Percentiles rank a stretch among this genome's conserved stretches.
Conservation (phyloP, 1,140 invertebrate genomes). For the Drosophila micromelanica region DNA sequence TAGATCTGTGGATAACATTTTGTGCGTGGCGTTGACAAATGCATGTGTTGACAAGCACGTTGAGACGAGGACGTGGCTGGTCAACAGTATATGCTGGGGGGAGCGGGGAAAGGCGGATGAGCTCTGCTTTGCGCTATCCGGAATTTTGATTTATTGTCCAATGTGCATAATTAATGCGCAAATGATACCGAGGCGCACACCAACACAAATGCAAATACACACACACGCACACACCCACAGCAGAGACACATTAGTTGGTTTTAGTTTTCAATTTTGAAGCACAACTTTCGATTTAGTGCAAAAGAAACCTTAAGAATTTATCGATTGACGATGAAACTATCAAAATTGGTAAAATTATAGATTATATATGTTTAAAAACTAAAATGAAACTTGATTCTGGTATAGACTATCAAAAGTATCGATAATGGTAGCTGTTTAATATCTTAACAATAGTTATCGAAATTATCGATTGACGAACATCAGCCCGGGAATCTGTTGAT, state of each 20-base stretch:
- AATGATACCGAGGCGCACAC: constrained; percentile 61
- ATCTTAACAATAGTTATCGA: too few species aligned
- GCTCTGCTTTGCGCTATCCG: constrained; percentile 18
- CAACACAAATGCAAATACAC: constrained; percentile 10
- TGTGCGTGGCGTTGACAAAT: constrained; percentile 72
- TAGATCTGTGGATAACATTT: constrained; percentile 40
- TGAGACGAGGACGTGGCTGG: constrained; percentile 22
- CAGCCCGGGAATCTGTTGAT: too few species aligned
- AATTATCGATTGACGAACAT: too few species aligned
- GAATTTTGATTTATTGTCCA: constrained; percentile 78
- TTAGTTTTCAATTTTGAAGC: too few species aligned
- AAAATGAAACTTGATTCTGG: too few species aligned
- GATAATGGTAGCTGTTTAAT: too few species aligned
- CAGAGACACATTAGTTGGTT: constrained; percentile 1
- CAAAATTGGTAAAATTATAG: too few species aligned
- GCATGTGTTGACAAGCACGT: constrained; percentile 71
- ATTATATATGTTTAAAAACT: too few species aligned
- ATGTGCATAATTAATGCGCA: constrained; percentile 79
- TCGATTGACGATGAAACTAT: too few species aligned
- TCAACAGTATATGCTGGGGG: constrained; percentile 4
- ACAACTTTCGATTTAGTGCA: too few species aligned
- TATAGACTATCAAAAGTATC: too few species aligned
- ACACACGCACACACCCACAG: constrained; percentile 19
- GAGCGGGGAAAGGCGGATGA: background rate
- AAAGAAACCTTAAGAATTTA: too few species aligned